Evolutionary conservation across 2,797 vertebrate species (phyloP).

Genomic region (Orientallactaga sibirica): DNA sequence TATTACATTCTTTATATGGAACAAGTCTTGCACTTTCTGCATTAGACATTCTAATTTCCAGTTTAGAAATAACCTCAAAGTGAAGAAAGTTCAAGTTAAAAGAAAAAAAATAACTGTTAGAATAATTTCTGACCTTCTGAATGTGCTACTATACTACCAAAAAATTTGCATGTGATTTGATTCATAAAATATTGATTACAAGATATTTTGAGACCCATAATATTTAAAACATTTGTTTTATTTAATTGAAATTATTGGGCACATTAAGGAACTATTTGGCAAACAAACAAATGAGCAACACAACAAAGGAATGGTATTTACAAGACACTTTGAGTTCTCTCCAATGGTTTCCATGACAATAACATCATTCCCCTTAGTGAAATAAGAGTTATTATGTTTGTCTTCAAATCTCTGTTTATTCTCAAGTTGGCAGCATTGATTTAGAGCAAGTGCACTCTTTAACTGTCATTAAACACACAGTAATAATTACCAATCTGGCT

Average conservation of each 20-base stretch:
- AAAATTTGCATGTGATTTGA: slow-evolving; percentile 23
- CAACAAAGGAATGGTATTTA: slow-evolving; percentile 49
- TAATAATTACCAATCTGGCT: slow-evolving; percentile 14
- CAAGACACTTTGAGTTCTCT: neutral
- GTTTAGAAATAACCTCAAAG: neutral
- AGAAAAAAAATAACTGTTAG: neutral
- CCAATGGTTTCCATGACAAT: slow-evolving; percentile 61
- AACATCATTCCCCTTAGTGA: neutral
- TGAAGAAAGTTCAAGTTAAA: neutral
- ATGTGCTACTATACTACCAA: neutral
- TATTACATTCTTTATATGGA: neutral
- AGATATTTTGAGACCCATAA: slow-evolving; percentile 33
- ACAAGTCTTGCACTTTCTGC: slow-evolving; percentile 14
- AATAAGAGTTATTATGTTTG: slow-evolving; percentile 55
- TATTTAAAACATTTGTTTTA: slow-evolving; percentile 55
- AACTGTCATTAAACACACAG: slow-evolving; percentile 39
- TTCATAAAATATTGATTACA: slow-evolving; percentile 15
- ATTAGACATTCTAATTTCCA: neutral
- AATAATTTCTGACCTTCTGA: neutral
- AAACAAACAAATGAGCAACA: slow-evolving; percentile 56
- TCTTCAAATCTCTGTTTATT: slow-evolving; percentile 60
- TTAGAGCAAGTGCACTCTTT: slow-evolving; percentile 19
- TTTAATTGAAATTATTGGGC: slow-evolving; percentile 51
- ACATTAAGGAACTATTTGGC: slow-evolving; percentile 32
- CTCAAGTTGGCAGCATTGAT: slow-evolving; percentile 44